Conservation (phyloP, 2,113 vertebrate species). For the Hymenochirus boettgeri region DNA sequence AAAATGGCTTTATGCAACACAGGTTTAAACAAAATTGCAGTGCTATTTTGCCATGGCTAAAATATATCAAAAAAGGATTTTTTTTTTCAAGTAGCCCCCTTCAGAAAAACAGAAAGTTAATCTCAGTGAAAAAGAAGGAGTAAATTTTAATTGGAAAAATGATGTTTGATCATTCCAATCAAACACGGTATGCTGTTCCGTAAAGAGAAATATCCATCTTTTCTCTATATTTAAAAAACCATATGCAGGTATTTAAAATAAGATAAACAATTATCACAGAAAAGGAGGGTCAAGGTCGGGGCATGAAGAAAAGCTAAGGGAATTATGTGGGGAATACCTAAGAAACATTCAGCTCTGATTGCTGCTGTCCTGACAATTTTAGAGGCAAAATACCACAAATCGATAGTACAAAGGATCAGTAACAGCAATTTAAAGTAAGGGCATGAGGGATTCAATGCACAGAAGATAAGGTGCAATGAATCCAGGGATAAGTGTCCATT, state of each 20-base stretch:
- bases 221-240: neutral
- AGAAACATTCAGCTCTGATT: slow-evolving; percentile 64
- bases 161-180: too few relatives aligned
- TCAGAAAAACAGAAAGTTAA: too few relatives aligned
- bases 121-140: too few relatives aligned
- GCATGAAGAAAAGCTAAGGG: slow-evolving; percentile 48
- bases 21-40: too few relatives aligned
- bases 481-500: slow-evolving; percentile 75
- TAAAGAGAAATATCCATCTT: too few relatives aligned
- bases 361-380: slow-evolving; percentile 58
- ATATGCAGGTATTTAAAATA: neutral
- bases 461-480: slow-evolving; percentile 64
- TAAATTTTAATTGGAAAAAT: too few relatives aligned
- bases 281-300: slow-evolving; percentile 62
- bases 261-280: slow-evolving; percentile 35
- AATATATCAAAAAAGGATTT: too few relatives aligned
- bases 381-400: slow-evolving; percentile 70
- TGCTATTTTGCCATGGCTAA: too few relatives aligned
- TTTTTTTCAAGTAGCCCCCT: too few relatives aligned
- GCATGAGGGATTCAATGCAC: slow-evolving; percentile 60
- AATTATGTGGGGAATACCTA: slow-evolving; percentile 59
- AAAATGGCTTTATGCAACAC: too few relatives aligned
- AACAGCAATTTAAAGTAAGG: slow-evolving; percentile 49
- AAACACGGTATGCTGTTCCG: too few relatives aligned
- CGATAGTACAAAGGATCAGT: slow-evolving; percentile 61